Percentiles rank a stretch among this genome's conserved stretches.
Evolutionary conservation across 2,888 invertebrate genomes (phyloP).

Genomic region (Drosophila conformis): DNA sequence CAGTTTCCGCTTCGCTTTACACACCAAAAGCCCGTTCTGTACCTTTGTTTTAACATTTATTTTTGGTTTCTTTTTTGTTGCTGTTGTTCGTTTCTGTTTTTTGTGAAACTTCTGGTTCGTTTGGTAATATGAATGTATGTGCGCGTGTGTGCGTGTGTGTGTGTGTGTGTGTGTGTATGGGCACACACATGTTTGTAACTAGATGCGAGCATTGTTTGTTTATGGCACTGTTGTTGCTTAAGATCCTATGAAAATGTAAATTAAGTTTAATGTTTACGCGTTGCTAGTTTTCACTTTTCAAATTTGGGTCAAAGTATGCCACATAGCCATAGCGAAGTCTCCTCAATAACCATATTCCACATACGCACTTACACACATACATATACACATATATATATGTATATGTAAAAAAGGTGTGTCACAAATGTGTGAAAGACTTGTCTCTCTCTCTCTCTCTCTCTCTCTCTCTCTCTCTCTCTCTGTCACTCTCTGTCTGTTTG

Average conservation of each 20-base stretch:
- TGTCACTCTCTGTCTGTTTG: background rate
- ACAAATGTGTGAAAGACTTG: background rate
- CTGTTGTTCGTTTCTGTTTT: conserved; percentile 10
- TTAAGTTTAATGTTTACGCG: conserved; percentile 62
- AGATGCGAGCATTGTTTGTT: conserved; percentile 10
- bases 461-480: background rate
- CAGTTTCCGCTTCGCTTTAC: conserved; percentile 52
- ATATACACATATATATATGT: background rate
- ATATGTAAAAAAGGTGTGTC: background rate
- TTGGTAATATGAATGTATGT: conserved; percentile 4
- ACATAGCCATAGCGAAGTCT: background rate
- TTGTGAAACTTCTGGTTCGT: conserved; percentile 16
- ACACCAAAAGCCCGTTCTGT: conserved; percentile 9
- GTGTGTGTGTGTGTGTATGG: background rate
- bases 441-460: background rate
- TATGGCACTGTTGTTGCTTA: conserved; percentile 28
- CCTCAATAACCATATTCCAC: background rate
- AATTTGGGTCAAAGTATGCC: conserved; percentile 12
- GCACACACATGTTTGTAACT: background rate
- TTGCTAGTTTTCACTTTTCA: conserved; percentile 49
- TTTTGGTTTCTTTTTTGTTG: conserved; percentile 5
- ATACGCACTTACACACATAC: background rate
- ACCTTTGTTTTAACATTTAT: conserved; percentile 15
- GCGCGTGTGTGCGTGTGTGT: background rate
- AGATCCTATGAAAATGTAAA: conserved; percentile 65